Conservation (phyloP, 2,113 vertebrate genomes). For the Nerophis ophidion region DNA sequence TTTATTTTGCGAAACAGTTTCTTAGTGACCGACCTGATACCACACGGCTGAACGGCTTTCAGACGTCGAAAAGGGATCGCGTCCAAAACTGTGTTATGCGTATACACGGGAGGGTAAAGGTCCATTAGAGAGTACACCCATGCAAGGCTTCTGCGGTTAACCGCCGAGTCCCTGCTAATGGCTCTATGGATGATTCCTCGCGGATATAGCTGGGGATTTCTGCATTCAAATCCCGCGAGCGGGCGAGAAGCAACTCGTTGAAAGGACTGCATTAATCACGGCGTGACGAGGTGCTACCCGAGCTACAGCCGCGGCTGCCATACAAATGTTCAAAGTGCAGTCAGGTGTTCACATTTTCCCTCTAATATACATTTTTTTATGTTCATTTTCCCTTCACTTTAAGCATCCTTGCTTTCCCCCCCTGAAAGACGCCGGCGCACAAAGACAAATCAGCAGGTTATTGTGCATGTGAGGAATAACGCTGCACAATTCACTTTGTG, state of each 20-base stretch:
- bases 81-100: conserved; percentile 20
- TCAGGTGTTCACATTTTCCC: conserved; percentile 24
- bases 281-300: conserved; percentile 17
- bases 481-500: conserved; percentile 28
- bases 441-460: conserved; percentile 29
- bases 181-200: conserved; percentile 1
- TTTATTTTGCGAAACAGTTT: conserved; percentile 10
- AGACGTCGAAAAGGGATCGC: conserved; percentile 6
- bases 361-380: conserved; percentile 8
- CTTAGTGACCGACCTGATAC: conserved; percentile 1
- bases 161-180: conserved; percentile 39
- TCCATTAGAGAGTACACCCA: conserved; percentile 25
- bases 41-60: conserved; percentile 6
- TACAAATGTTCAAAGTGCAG: conserved; percentile 28
- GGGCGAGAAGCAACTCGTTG: conserved; percentile 12
- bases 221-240: conserved; percentile 14
- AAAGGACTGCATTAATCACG: conserved; percentile 28
- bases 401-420: conserved; percentile 31
- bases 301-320: conserved; percentile 23
- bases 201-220: background rate
- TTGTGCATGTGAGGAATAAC: conserved; percentile 41
- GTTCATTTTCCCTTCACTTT: conserved; percentile 22
- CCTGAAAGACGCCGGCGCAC: conserved; percentile 20
- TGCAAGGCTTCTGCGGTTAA: conserved; percentile 37
- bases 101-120: conserved; percentile 1